A percentile compares a stretch with the other conserved stretches of the same genome.
phyloP scores from a whole-genome alignment of 2,113 vertebrate species.

The Thalassarche chlororhynchos region DNA sequence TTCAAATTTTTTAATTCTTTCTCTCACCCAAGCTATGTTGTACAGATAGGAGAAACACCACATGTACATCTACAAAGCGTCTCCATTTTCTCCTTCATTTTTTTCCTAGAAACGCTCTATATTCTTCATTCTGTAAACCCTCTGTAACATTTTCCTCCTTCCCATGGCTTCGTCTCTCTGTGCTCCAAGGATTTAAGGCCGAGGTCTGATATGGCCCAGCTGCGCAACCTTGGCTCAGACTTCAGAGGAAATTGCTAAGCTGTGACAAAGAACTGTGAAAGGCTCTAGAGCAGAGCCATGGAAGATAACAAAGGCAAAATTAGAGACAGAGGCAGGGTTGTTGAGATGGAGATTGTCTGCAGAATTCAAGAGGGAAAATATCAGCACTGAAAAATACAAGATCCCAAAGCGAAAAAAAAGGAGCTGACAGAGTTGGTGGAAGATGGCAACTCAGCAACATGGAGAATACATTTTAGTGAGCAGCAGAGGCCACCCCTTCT shows the following conservation, averaged over 20 bases:
- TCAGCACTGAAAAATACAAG: not conserved
- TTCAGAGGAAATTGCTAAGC: not conserved
- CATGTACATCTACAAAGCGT: not conserved
- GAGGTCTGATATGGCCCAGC: not conserved
- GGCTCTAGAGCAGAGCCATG: not conserved
- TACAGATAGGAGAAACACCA: not conserved
- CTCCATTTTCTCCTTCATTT: not conserved
- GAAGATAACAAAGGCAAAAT: not conserved
- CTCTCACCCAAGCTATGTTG: not conserved
- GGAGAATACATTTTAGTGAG: not conserved
- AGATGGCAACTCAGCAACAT: not conserved
- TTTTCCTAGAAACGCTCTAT: not conserved
- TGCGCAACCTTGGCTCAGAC: not conserved
- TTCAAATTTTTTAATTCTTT: not conserved
- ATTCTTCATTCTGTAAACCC: not conserved
- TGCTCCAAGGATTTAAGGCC: not conserved
- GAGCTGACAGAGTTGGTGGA: not conserved
- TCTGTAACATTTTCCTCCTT: not conserved
- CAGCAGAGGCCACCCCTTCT: not conserved
- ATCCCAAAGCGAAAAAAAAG: not conserved
- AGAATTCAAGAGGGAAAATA: not conserved
- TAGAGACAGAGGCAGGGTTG: not conserved
- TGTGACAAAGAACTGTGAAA: not conserved
- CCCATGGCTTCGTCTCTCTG: not conserved
- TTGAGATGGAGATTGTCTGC: not conserved